A percentile compares a stretch with the other conserved stretches of the same genome.
phyloP scores from a whole-genome alignment of 1,140 invertebrate species.

The Drosophila funebris region DNA sequence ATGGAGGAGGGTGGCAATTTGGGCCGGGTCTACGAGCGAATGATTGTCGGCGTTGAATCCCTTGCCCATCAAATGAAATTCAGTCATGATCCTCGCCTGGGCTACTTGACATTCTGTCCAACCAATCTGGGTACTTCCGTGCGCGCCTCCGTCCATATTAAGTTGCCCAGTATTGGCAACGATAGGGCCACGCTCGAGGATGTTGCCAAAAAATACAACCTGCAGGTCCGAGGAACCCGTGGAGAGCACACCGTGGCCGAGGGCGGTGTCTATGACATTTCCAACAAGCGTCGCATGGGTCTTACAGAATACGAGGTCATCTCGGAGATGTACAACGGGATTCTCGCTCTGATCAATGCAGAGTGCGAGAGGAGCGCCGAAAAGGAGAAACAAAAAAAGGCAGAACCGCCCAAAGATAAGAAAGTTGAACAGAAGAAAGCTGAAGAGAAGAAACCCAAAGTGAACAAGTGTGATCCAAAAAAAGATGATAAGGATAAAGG shows the following conservation, averaged over 20 bases:
- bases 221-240: constrained; percentile 96
- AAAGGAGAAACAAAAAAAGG: background rate
- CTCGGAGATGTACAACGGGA: constrained; percentile 95
- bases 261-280: constrained; percentile 96
- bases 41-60: constrained; percentile 94
- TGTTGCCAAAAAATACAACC: constrained; percentile 93
- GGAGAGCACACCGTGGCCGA: constrained; percentile 97
- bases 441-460: background rate
- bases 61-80: constrained; percentile 95
- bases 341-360: constrained; percentile 92
- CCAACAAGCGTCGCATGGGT: constrained; percentile 94
- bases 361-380: constrained; percentile 83
- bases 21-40: constrained; percentile 93
- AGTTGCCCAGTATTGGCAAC: constrained; percentile 95
- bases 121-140: constrained; percentile 98
- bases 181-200: constrained; percentile 94
- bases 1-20: constrained; percentile 99
- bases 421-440: background rate
- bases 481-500: too few species aligned
- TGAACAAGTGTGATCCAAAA: background rate
- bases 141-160: constrained; percentile 98
- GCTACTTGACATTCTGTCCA: constrained; percentile 98
- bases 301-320: constrained; percentile 93
- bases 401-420: background rate
- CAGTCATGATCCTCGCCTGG: constrained; percentile 94